These are phyloP conservation scores for Eufriesea mexicana DNA, from an alignment of 1,140 invertebrate species.

Conservation along the genomic window DNA sequence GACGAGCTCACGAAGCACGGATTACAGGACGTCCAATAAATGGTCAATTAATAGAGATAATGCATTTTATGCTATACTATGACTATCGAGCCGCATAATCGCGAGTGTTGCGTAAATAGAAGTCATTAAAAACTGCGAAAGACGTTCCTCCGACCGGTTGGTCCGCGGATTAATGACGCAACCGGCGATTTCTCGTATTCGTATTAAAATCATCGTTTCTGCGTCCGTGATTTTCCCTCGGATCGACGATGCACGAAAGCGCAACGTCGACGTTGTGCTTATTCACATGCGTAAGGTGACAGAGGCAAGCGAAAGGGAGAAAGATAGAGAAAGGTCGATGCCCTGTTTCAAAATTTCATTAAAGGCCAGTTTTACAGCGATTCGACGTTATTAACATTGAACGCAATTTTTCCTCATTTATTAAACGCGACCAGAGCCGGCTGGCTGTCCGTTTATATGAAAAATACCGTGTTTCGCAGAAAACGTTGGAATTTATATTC, in stretches of 20 bases:
- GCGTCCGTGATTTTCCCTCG: too few species aligned
- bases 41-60: slow-evolving; percentile 26
- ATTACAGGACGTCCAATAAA: slow-evolving; percentile 1
- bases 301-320: too few species aligned
- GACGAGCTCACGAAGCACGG: not conserved
- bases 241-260: too few species aligned
- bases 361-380: slow-evolving; percentile 10
- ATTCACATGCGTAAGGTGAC: too few species aligned
- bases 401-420: slow-evolving; percentile 21
- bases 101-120: slow-evolving; percentile 14
- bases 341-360: slow-evolving; percentile 12
- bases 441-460: slow-evolving; percentile 4
- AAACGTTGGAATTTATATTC: slow-evolving; percentile 15
- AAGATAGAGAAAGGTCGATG: not conserved
- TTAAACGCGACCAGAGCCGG: slow-evolving; percentile 5
- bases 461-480: slow-evolving; percentile 6
- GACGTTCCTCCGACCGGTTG: not conserved
- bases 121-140: not conserved
- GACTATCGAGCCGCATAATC: not conserved
- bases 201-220: not conserved
- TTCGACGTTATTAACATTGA: slow-evolving; percentile 8
- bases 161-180: not conserved
- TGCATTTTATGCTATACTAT: not conserved
- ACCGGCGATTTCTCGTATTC: not conserved
- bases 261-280: too few species aligned